Base-by-base conservation (phyloP, 2,888 invertebrate species). In the Pinctada fucata region DNA sequence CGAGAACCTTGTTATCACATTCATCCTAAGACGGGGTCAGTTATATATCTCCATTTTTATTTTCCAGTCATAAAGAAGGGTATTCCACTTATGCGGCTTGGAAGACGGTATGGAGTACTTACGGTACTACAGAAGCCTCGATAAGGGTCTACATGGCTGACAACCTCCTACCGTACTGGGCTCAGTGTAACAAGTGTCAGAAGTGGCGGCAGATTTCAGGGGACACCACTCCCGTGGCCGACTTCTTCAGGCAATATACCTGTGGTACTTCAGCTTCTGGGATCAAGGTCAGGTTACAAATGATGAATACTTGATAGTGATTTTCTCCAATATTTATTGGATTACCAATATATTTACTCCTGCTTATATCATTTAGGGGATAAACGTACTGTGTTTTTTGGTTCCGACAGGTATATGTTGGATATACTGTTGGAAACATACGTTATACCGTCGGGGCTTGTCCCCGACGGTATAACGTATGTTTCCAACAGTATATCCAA, bases 121-220 rank as follows among this genome's bases (percentile, higher is more conserved):
- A 91, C 69, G 89, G 90, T 1, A 87, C 88, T 68, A 87, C 87
- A 4, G 92, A 92, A 50, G 86, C 91, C 5, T 84, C 84, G n/a
- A 76, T 92, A 0, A 86, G 86, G 76, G 79, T 83, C 5, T 93
- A 89, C 82, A 90, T 93, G 85, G 87, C 86, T 1, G 92, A 92
- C 78, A 87, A 90, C 72, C 73, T 91, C 50, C 83, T 93, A 73
- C 92, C 93, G 0, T 93, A 88, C 85, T 93, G 93, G 93, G 84
- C 91, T 13, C 90, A 91, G 83, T 93, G 93, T 85, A 89, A 84
- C 8, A 68, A 81, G 10, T 93, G 93, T 85, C 80, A 84, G 13
- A 93, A 93, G 79, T 93, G 93, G 93, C 84, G 93, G 51, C 89
- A 91, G 81, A 82, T 93, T 31, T 87, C 90, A 3, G 79, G 87